These are phyloP conservation scores for Luperina nickerlii DNA, from an alignment of 2,888 invertebrate genomes.

Conservation along the genomic window DNA sequence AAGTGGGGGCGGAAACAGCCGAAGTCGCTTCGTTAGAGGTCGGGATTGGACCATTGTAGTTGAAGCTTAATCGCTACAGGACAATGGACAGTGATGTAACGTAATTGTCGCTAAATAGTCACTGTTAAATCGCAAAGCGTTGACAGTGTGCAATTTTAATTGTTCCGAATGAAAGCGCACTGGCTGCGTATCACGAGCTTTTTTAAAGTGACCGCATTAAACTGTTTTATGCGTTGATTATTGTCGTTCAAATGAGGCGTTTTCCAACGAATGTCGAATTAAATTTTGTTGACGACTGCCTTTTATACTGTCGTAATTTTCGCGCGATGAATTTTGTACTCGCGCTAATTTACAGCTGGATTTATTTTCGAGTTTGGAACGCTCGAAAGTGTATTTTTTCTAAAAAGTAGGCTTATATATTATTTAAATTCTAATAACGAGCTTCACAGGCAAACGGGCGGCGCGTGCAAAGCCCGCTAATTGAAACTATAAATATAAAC, in stretches of 20 bases:
- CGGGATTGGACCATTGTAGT: slow-evolving; percentile 87
- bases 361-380: slow-evolving; percentile 65
- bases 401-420: slow-evolving; percentile 68
- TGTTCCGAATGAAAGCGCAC: slow-evolving; percentile 65
- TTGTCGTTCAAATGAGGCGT: slow-evolving; percentile 82
- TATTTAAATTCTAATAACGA: slow-evolving; percentile 74
- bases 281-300: slow-evolving; percentile 83
- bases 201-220: slow-evolving; percentile 79
- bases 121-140: slow-evolving; percentile 77
- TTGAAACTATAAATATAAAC: slow-evolving; percentile 89
- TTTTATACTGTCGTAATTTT: slow-evolving; percentile 82
- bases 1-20: slow-evolving; percentile 84
- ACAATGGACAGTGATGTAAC: slow-evolving; percentile 87
- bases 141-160: slow-evolving; percentile 81
- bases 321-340: slow-evolving; percentile 81
- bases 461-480: slow-evolving; percentile 84
- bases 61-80: slow-evolving; percentile 83
- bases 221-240: slow-evolving; percentile 84
- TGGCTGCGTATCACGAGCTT: slow-evolving; percentile 70
- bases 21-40: slow-evolving; percentile 89
- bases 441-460: slow-evolving; percentile 71
- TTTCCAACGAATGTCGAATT: slow-evolving; percentile 81
- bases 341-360: slow-evolving; percentile 76
- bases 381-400: slow-evolving; percentile 59
- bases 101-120: slow-evolving; percentile 88